Conservation (phyloP, 2,797 vertebrate genomes). For the Myotis myotis region DNA sequence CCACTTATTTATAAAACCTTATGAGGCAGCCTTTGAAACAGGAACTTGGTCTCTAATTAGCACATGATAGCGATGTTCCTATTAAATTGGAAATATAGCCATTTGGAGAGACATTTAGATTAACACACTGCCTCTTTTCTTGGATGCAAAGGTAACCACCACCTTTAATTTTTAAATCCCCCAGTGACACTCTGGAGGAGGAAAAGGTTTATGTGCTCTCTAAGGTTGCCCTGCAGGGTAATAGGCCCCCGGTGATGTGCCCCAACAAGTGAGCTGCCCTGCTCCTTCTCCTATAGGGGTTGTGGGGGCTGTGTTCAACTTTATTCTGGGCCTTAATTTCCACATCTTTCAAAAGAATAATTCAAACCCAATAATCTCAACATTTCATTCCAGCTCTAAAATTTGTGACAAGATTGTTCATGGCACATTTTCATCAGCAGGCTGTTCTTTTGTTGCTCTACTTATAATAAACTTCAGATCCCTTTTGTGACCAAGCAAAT, state of each 20-base stretch:
- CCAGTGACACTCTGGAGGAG: not conserved
- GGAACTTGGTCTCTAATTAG: conserved; percentile 77
- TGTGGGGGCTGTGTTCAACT: not conserved
- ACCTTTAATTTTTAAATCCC: conserved; percentile 12
- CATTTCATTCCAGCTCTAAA: not conserved
- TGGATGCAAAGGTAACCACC: not conserved
- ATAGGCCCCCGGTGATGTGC: accelerated
- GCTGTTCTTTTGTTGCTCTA: not conserved
- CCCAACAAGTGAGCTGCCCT: accelerated
- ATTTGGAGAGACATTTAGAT: conserved; percentile 56
- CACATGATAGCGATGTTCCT: conserved; percentile 37
- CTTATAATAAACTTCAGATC: not conserved
- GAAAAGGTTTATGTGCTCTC: not conserved
- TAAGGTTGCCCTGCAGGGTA: not conserved
- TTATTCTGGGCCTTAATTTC: not conserved
- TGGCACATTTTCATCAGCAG: not conserved
- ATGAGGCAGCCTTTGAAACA: conserved; percentile 67
- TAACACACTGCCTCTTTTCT: not conserved
- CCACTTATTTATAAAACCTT: conserved; percentile 68
- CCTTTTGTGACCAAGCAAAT: not conserved
- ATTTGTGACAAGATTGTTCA: not conserved
- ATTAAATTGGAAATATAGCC: conserved; percentile 66
- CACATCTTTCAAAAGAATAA: not conserved
- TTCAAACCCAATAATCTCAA: not conserved
- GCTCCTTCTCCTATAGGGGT: too few relatives aligned